Evolutionary conservation across 1,140 invertebrate species (phyloP).

Genomic region (Choristoneura fumiferana): DNA sequence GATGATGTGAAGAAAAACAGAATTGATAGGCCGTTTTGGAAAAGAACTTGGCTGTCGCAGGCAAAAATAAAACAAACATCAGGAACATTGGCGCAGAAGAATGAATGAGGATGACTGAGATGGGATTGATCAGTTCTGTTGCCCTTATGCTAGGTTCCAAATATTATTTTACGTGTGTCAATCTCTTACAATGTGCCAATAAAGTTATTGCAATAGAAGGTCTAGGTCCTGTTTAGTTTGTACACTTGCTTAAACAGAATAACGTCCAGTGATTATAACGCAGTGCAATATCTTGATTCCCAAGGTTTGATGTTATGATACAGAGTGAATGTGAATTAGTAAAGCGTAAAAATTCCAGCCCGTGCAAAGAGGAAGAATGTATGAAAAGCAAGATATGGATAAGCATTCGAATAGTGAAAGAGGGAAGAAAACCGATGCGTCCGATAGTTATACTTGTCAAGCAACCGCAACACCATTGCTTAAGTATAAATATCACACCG

Average conservation of each 20-base stretch:
- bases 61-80: conserved; percentile 61
- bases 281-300: conserved; percentile 57
- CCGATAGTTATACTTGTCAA: conserved; percentile 58
- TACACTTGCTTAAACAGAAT: conserved; percentile 44
- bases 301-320: conserved; percentile 63
- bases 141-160: conserved; percentile 38
- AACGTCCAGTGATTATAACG: conserved; percentile 51
- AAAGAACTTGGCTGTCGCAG: conserved; percentile 66
- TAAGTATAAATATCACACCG: conserved; percentile 54
- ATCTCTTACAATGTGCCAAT: conserved; percentile 49
- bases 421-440: conserved; percentile 54
- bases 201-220: conserved; percentile 26
- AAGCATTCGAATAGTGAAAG: conserved; percentile 74
- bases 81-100: conserved; percentile 53
- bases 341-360: conserved; percentile 73
- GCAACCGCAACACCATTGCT: conserved; percentile 17
- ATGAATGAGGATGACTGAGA: conserved; percentile 58
- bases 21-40: conserved; percentile 78
- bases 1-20: conserved; percentile 53
- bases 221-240: conserved; percentile 33
- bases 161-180: conserved; percentile 31
- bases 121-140: conserved; percentile 36
- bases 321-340: conserved; percentile 67
- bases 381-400: conserved; percentile 73
- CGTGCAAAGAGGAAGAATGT: conserved; percentile 73